Percentiles rank a stretch among this genome's conserved stretches.
These are phyloP conservation scores for Clostera curtula DNA, from an alignment of 2,888 invertebrate genomes.

Conservation along the genomic window DNA sequence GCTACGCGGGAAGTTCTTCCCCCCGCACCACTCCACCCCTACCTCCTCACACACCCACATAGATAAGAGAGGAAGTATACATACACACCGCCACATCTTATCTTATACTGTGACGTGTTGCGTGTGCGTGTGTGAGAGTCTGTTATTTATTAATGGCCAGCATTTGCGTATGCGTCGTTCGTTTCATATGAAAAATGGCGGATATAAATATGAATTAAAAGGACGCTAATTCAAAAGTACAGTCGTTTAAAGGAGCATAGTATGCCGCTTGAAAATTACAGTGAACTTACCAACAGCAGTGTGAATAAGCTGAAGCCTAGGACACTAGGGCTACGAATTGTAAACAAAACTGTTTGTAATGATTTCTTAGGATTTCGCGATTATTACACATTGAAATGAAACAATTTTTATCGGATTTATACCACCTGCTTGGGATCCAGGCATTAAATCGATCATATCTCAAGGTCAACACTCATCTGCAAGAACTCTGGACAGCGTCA, in stretches of 20 bases:
- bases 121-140: conserved; percentile 51
- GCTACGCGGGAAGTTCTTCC: conserved; percentile 64
- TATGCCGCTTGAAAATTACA: conserved; percentile 34
- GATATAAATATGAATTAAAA: conserved; percentile 57
- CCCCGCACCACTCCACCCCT: conserved; percentile 18
- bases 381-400: too few species aligned
- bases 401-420: too few species aligned
- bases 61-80: conserved; percentile 42
- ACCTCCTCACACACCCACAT: conserved; percentile 38
- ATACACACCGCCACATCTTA: conserved; percentile 23
- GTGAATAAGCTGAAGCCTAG: too few species aligned
- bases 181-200: conserved; percentile 58
- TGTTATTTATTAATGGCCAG: conserved; percentile 66
- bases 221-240: conserved; percentile 55
- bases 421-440: too few species aligned
- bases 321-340: too few species aligned
- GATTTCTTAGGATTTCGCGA: too few species aligned
- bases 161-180: conserved; percentile 60
- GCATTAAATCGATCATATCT: too few species aligned
- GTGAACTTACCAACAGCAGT: too few species aligned
- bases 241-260: conserved; percentile 36
- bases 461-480: too few species aligned
- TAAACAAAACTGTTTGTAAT: too few species aligned
- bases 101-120: conserved; percentile 38
- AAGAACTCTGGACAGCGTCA: too few species aligned